Evolutionary conservation across 2,797 vertebrate species (phyloP).

Genomic region (Halcyon smyrnensis): DNA sequence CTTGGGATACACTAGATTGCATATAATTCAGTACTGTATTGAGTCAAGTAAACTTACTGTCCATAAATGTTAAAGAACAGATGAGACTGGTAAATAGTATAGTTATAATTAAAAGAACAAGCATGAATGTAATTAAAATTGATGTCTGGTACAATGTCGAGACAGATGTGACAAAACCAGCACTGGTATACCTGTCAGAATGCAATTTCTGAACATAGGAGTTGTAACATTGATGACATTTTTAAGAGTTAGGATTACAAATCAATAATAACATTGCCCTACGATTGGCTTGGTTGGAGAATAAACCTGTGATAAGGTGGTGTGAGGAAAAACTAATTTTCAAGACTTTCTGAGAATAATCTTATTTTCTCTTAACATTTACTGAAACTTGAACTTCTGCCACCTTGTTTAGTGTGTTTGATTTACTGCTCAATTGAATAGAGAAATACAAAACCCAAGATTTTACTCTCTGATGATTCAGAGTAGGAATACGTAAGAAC

Average conservation of each 20-base stretch:
- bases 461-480: not conserved
- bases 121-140: not conserved
- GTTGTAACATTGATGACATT: not conserved
- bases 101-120: not conserved
- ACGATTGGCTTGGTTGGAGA: not conserved
- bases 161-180: not conserved
- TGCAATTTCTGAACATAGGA: not conserved
- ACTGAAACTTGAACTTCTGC: not conserved
- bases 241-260: not conserved
- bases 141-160: not conserved
- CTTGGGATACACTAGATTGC: not conserved
- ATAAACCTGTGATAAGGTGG: not conserved
- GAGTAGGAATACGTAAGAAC: not conserved
- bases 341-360: not conserved
- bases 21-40: not conserved
- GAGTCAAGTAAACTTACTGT: not conserved
- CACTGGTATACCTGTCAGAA: not conserved
- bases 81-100: not conserved
- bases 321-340: not conserved
- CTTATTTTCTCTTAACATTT: not conserved
- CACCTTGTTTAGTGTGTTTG: not conserved
- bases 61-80: not conserved
- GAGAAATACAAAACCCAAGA: not conserved
- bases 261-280: not conserved
- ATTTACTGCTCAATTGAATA: not conserved